Base-by-base conservation (phyloP, 2,888 invertebrate species). In the Euplexia lucipara region DNA sequence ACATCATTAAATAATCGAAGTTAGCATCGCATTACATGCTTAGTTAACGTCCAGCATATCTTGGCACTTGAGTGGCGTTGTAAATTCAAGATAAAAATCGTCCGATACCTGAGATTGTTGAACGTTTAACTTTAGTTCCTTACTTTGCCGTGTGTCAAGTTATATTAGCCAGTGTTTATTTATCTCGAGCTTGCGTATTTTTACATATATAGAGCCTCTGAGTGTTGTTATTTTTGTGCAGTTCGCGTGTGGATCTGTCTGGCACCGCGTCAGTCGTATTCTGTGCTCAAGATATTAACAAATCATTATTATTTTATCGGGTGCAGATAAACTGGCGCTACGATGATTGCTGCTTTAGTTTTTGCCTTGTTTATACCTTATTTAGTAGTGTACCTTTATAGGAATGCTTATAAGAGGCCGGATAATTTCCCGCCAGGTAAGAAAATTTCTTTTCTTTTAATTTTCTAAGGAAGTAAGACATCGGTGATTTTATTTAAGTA, bases 361-460 rank as follows among this genome's bases (percentile, higher is more conserved):
- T 83, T 90, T 26, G 87, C 91, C 26, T 70, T 88, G 51, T 65
- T 94, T 44, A 82, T 95, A 57, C 75, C 92, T 7, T 61, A 73
- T 16, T 60, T 90, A 34, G 78, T 91, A 68, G 79, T 90, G 37
- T 81, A 86, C 45, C 78, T 87, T 22, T 91, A 91, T 68, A 86
- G 92, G 68, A 93, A 92, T 88, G 94, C 95, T 0, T 91, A 90
- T 42, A 90, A 88, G 39, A 92, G 90, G 75, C 95, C 95, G 0
- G 82, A 88, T 1, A 96, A 96, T 64, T 96, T 96, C 77, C 96
- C 97, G 7, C 97, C 97, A 73, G 96, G 96, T 96, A 89, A 91
- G 84, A 62, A 41, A 37, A 18, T 32, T 9, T 16, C 39, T 34
- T 10, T 22, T 8, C 30, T 30, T 48, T 4, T 1, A 1, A 7